These are phyloP conservation scores for Panzeria rudis DNA, from an alignment of 2,888 invertebrate species.

Conservation along the genomic window DNA sequence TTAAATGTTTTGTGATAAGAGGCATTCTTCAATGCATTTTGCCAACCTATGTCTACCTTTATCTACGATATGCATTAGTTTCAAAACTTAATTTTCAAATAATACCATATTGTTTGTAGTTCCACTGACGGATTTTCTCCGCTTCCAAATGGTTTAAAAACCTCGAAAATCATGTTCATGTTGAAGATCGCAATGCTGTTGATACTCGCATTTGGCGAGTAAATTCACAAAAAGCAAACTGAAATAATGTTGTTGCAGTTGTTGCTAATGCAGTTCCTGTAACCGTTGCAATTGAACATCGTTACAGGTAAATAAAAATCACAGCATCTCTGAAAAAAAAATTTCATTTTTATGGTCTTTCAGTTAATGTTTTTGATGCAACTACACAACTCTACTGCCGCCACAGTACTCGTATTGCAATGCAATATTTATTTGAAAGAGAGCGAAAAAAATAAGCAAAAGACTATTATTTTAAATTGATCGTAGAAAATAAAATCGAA, in stretches of 20 bases:
- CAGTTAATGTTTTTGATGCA: constrained; percentile 62
- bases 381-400: constrained; percentile 34
- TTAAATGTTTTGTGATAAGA: too few species aligned
- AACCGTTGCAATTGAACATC: constrained; percentile 67
- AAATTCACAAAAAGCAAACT: constrained; percentile 55
- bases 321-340: constrained; percentile 59
- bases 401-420: background rate
- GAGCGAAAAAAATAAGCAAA: constrained; percentile 34
- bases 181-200: constrained; percentile 66
- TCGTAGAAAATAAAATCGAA: constrained; percentile 66
- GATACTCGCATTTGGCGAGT: constrained; percentile 57
- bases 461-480: constrained; percentile 73
- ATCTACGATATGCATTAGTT: background rate
- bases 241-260: constrained; percentile 42
- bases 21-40: too few species aligned
- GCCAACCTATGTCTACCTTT: too few species aligned
- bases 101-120: background rate
- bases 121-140: background rate
- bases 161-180: constrained; percentile 54
- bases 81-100: background rate
- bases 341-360: constrained; percentile 80
- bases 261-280: constrained; percentile 38
- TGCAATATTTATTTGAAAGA: constrained; percentile 27
- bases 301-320: constrained; percentile 70
- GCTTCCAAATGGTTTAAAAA: constrained; percentile 54